A percentile compares a stretch with the other conserved stretches of the same genome.
phyloP scores from a whole-genome alignment of 2,113 vertebrate genomes.

The Catharus bicknelli region DNA sequence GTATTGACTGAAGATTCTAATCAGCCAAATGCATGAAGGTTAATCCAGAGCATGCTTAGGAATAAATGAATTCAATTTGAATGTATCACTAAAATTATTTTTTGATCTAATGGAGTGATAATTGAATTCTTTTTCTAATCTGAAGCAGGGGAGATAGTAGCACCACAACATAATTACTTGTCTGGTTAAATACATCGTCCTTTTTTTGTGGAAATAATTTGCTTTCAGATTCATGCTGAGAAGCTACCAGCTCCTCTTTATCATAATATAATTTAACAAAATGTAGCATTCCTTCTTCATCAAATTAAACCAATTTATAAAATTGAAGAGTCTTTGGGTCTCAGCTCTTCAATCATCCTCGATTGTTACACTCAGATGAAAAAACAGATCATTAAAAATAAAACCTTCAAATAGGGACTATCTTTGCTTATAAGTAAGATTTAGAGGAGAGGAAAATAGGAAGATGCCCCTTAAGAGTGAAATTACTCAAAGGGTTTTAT shows the following conservation, averaged over 20 bases:
- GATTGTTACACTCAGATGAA: slow-evolving; percentile 48
- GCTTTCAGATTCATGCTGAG: slow-evolving; percentile 76
- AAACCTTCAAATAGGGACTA: not conserved
- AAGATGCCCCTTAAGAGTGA: not conserved
- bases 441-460: not conserved
- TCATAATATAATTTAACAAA: slow-evolving; percentile 78
- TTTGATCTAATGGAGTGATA: slow-evolving; percentile 78
- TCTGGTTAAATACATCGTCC: slow-evolving; percentile 75
- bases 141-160: slow-evolving; percentile 68
- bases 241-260: slow-evolving; percentile 72
- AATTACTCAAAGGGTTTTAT: not conserved
- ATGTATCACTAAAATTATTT: slow-evolving; percentile 74
- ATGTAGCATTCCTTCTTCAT: slow-evolving; percentile 72
- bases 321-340: slow-evolving; percentile 69
- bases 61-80: slow-evolving; percentile 76
- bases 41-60: slow-evolving; percentile 66
- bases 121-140: slow-evolving; percentile 76
- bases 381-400: slow-evolving; percentile 47
- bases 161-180: slow-evolving; percentile 75
- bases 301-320: slow-evolving; percentile 77
- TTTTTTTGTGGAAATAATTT: slow-evolving; percentile 73
- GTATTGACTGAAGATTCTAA: slow-evolving; percentile 65
- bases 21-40: slow-evolving; percentile 63
- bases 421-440: slow-evolving; percentile 5
- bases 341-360: slow-evolving; percentile 72